Percentiles rank a stretch among this genome's conserved stretches.
Evolutionary conservation across 1,140 invertebrate species (phyloP).

Genomic region (Rhopalosiphum padi): DNA sequence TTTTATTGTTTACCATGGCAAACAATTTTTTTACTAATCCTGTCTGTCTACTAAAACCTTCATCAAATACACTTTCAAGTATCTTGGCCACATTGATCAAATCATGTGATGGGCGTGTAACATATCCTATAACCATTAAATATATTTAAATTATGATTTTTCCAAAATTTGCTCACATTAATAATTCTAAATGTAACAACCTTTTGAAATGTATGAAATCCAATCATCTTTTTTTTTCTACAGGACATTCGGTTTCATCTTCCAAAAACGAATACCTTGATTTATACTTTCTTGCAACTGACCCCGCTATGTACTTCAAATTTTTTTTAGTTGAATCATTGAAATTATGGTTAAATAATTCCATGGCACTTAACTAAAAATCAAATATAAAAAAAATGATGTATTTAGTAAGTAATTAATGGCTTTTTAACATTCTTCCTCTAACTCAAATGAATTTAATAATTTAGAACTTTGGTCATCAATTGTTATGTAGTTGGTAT

Average conservation of each 20-base stretch:
- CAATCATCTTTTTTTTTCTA: neutral
- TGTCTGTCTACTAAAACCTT: neutral
- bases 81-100: neutral
- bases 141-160: neutral
- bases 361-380: neutral
- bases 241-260: too few relatives aligned
- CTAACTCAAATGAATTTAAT: neutral
- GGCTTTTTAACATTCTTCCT: neutral
- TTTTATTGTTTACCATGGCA: neutral
- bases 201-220: neutral
- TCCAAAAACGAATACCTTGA: neutral
- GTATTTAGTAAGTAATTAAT: neutral
- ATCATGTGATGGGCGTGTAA: neutral
- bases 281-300: neutral
- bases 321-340: neutral
- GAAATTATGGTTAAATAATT: neutral
- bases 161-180: neutral
- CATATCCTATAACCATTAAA: neutral
- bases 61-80: neutral
- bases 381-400: neutral
- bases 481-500: neutral
- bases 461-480: neutral
- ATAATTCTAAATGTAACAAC: neutral
- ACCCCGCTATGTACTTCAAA: neutral
- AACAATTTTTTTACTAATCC: neutral